Conservation (phyloP, 2,888 invertebrate species). For the Tachina lurida region DNA sequence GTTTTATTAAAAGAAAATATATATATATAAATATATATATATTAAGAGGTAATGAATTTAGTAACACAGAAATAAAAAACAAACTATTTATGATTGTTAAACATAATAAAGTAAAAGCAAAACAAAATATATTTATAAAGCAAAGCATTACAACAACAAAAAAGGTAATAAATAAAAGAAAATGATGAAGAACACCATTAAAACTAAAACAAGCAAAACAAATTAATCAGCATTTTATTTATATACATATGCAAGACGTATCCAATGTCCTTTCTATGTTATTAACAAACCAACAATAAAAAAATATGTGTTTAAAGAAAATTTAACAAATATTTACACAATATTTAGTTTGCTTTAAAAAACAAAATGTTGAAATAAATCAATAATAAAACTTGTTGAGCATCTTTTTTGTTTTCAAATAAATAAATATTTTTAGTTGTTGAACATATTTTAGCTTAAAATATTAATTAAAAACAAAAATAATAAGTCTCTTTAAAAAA, state of each 20-base stretch:
- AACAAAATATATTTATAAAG: constrained; percentile 41
- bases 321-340: constrained; percentile 60
- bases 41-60: constrained; percentile 66
- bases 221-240: constrained; percentile 56
- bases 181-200: neutral
- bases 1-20: constrained; percentile 8
- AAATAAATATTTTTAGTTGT: constrained; percentile 53
- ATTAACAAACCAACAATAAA: constrained; percentile 44
- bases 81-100: constrained; percentile 72
- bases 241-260: constrained; percentile 63
- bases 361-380: constrained; percentile 25
- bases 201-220: neutral
- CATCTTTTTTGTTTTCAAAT: constrained; percentile 35
- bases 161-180: constrained; percentile 28
- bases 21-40: neutral
- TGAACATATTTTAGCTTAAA: constrained; percentile 67
- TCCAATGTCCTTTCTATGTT: constrained; percentile 69
- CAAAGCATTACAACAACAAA: constrained; percentile 28
- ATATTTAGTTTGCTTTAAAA: constrained; percentile 49
- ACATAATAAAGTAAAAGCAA: constrained; percentile 45
- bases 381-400: constrained; percentile 56
- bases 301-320: constrained; percentile 8
- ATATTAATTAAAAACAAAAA: constrained; percentile 60
- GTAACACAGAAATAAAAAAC: constrained; percentile 60
- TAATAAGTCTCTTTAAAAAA: constrained; percentile 42